Conservation (phyloP, 2,888 invertebrate genomes). For the Eristalinus sepulchralis region DNA sequence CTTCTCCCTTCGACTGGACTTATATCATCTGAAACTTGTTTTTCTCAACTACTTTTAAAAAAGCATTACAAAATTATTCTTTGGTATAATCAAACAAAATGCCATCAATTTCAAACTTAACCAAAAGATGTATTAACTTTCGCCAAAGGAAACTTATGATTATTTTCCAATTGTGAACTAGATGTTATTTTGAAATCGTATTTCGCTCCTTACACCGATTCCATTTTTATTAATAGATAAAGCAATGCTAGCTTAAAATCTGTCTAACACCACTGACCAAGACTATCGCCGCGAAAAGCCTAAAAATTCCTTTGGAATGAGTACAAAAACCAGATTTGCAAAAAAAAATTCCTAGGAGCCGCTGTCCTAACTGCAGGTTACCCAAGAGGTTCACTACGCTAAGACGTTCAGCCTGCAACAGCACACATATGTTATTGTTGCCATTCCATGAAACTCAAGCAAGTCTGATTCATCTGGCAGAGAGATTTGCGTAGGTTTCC, state of each 20-base stretch:
- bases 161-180: too few relatives aligned
- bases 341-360: slow-evolving; percentile 31
- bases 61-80: too few relatives aligned
- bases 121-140: too few relatives aligned
- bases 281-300: slow-evolving; percentile 22
- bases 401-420: background rate
- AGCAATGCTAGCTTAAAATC: slow-evolving; percentile 49
- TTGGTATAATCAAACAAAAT: too few relatives aligned
- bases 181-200: too few relatives aligned
- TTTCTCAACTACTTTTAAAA: too few relatives aligned
- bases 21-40: too few relatives aligned
- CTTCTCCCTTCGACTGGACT: too few relatives aligned
- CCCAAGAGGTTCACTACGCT: background rate
- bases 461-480: slow-evolving; percentile 52
- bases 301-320: slow-evolving; percentile 52
- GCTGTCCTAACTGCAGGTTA: slow-evolving; percentile 3
- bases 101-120: too few relatives aligned
- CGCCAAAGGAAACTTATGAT: too few relatives aligned
- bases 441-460: background rate
- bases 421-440: slow-evolving; percentile 4
- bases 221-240: slow-evolving; percentile 30
- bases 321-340: slow-evolving; percentile 48
- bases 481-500: slow-evolving; percentile 63
- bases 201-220: slow-evolving; percentile 9
- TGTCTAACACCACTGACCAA: slow-evolving; percentile 45